These are phyloP conservation scores for Lophotriccus pileatus DNA, from an alignment of 2,797 vertebrate species.

Conservation along the genomic window DNA sequence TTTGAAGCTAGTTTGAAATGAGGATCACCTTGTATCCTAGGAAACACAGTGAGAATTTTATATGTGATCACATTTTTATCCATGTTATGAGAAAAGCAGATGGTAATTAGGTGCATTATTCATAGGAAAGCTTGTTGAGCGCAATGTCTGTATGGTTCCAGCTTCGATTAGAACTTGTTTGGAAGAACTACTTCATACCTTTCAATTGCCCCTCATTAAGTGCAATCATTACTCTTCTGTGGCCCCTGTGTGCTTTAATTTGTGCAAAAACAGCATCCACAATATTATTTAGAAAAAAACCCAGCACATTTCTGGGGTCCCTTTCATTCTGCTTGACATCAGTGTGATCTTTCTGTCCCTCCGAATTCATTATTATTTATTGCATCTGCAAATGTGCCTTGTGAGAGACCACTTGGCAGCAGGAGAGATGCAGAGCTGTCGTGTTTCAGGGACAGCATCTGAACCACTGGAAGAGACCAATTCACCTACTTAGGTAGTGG, in stretches of 20 bases:
- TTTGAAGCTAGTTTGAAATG: slow-evolving; percentile 74
- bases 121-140: slow-evolving; percentile 57
- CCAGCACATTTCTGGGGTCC: not conserved
- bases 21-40: slow-evolving; percentile 72
- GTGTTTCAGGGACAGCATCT: not conserved
- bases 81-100: slow-evolving; percentile 67
- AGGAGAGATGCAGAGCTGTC: not conserved
- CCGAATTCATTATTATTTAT: not conserved
- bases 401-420: not conserved
- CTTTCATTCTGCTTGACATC: slow-evolving; percentile 23
- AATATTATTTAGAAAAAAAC: not conserved
- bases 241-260: slow-evolving; percentile 19
- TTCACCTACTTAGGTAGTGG: not conserved
- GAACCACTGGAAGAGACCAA: not conserved
- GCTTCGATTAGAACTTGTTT: slow-evolving; percentile 44
- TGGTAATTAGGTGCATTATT: slow-evolving; percentile 73
- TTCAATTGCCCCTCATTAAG: slow-evolving; percentile 59
- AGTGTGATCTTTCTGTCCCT: not conserved
- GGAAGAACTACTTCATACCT: slow-evolving; percentile 42
- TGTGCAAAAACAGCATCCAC: not conserved
- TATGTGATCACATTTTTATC: slow-evolving; percentile 70
- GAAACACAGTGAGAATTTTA: slow-evolving; percentile 66
- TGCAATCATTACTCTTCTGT: slow-evolving; percentile 55
- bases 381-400: not conserved
- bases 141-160: slow-evolving; percentile 28